Percentiles rank a stretch among this genome's conserved stretches.
These are phyloP conservation scores for Odontothrips loti DNA, from an alignment of 2,888 invertebrate genomes.

Conservation along the genomic window DNA sequence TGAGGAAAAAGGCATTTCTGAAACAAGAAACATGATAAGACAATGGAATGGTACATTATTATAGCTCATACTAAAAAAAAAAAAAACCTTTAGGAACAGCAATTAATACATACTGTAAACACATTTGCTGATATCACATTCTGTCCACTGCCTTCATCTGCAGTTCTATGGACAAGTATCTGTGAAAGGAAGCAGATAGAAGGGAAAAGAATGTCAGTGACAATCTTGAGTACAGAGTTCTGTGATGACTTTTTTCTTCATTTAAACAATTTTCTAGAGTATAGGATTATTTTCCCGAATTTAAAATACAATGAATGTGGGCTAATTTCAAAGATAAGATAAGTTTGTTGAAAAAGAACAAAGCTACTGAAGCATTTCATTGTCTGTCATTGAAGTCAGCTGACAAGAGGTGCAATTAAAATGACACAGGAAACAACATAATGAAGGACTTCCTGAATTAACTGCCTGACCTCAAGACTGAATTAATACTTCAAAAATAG, in stretches of 20 bases:
- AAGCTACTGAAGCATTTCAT: no score
- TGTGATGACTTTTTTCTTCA: background rate
- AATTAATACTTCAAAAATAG: no score
- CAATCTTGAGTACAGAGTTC: background rate
- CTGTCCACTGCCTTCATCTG: slow-evolving; percentile 61
- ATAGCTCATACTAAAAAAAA: no score
- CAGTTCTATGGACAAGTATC: slow-evolving; percentile 65
- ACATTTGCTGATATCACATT: slow-evolving; percentile 65
- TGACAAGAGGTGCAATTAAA: no score
- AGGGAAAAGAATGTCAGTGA: slow-evolving; percentile 14
- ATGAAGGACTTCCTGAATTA: no score
- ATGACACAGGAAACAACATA: no score
- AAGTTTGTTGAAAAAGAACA: no score
- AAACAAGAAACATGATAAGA: slow-evolving; percentile 39
- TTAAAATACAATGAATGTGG: no score
- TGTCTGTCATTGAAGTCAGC: no score
- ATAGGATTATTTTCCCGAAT: background rate
- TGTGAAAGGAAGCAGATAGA: slow-evolving; percentile 46
- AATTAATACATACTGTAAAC: slow-evolving; percentile 54
- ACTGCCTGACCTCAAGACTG: no score
- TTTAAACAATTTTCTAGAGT: background rate
- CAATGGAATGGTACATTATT: background rate
- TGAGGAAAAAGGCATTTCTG: slow-evolving; percentile 75
- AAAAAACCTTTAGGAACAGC: slow-evolving; percentile 13
- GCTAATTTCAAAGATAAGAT: no score